These are phyloP conservation scores for Lamellibrachia luymesi DNA, from an alignment of 1,140 invertebrate genomes.

Conservation along the genomic window DNA sequence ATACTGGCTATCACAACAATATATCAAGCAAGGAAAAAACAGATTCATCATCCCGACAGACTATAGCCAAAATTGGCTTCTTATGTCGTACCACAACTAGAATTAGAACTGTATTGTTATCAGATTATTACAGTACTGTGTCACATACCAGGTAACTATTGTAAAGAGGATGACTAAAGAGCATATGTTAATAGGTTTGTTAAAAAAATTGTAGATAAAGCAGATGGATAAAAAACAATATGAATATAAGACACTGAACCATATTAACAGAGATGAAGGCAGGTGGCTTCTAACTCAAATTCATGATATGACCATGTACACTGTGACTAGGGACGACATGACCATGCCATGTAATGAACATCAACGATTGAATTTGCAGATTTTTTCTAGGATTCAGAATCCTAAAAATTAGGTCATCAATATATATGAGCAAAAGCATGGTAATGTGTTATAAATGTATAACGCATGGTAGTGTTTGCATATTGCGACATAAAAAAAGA, in stretches of 20 bases:
- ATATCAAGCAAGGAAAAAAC: neutral
- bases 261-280: neutral
- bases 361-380: no score
- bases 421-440: no score
- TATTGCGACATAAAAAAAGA: no score
- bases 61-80: no score
- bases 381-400: no score
- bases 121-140: neutral
- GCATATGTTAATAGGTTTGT: neutral
- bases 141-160: neutral
- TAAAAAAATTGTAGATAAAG: neutral
- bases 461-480: no score
- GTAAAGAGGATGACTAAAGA: neutral
- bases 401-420: no score
- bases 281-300: neutral
- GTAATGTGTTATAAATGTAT: no score
- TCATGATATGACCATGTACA: neutral
- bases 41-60: no score
- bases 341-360: no score
- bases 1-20: neutral
- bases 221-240: neutral
- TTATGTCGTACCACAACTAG: no score
- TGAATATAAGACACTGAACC: neutral
- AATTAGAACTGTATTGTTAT: neutral
- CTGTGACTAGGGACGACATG: neutral